Conservation (phyloP, 2,113 vertebrate genomes). For the Mus pahari region DNA sequence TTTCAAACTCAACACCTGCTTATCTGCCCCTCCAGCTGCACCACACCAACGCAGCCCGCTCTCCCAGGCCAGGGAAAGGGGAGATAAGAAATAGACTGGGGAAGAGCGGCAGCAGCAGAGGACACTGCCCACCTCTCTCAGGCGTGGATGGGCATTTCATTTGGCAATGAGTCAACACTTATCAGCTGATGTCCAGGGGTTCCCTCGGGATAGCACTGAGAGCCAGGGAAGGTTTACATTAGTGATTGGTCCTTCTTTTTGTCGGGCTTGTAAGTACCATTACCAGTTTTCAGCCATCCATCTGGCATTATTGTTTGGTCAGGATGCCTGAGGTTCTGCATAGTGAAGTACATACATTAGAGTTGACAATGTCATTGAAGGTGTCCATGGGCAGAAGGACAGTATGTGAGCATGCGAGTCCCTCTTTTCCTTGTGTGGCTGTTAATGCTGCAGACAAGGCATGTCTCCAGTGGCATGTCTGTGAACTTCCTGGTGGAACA, state of each 20-base stretch:
- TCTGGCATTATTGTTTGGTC: constrained; percentile 19
- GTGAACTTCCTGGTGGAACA: neutral
- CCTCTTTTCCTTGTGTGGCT: neutral
- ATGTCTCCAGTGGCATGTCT: rapidly evolving
- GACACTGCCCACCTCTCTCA: neutral
- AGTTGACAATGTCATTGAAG: neutral
- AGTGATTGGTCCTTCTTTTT: neutral
- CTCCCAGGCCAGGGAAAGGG: neutral
- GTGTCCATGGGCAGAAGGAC: neutral
- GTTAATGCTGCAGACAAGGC: neutral
- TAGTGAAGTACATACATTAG: neutral
- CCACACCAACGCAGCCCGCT: neutral
- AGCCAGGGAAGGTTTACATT: neutral
- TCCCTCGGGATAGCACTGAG: rapidly evolving
- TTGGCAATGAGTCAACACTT: neutral
- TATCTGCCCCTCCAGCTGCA: constrained; percentile 72
- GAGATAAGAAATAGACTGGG: constrained; percentile 57
- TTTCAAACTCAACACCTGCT: constrained; percentile 81
- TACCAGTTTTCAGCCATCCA: neutral
- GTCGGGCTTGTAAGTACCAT: neutral
- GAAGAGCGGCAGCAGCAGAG: neutral
- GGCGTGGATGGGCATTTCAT: neutral
- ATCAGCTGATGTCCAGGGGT: neutral
- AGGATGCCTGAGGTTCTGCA: neutral
- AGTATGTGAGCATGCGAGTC: rapidly evolving